These are phyloP conservation scores for Eupithecia centaureata DNA, from an alignment of 2,888 invertebrate species.

Conservation along the genomic window DNA sequence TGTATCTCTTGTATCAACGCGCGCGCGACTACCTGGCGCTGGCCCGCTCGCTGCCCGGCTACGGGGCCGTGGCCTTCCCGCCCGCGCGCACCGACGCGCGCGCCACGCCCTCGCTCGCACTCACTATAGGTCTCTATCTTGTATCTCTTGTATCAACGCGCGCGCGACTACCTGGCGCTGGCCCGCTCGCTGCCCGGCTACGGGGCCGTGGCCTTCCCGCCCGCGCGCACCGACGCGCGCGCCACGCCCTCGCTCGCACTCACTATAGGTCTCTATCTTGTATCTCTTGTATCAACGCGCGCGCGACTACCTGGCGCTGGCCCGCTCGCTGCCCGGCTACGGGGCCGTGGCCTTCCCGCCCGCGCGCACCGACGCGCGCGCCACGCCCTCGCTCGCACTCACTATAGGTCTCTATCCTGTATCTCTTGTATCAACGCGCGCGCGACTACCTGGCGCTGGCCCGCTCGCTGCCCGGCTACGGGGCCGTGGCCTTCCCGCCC, in stretches of 20 bases:
- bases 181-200: slow-evolving; percentile 96
- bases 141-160: too few relatives aligned
- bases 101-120: slow-evolving; percentile 87
- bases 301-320: slow-evolving; percentile 92
- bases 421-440: too few relatives aligned
- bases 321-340: slow-evolving; percentile 95
- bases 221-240: slow-evolving; percentile 90
- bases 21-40: slow-evolving; percentile 93
- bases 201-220: slow-evolving; percentile 97
- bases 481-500: slow-evolving; percentile 96
- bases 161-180: slow-evolving; percentile 92
- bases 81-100: slow-evolving; percentile 91
- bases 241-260: slow-evolving; percentile 88
- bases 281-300: too few relatives aligned
- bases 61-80: slow-evolving; percentile 97
- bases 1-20: too few relatives aligned
- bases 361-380: slow-evolving; percentile 88
- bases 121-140: slow-evolving; percentile 86
- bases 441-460: slow-evolving; percentile 93
- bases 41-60: slow-evolving; percentile 94
- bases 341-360: slow-evolving; percentile 97
- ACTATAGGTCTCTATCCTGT: slow-evolving; percentile 86
- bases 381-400: slow-evolving; percentile 88
- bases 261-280: slow-evolving; percentile 85
- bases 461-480: slow-evolving; percentile 95